Evolutionary conservation across 2,113 vertebrate species (phyloP), one percentile per base, ranked within the genome.

Genomic region (Egretta garzetta): DNA sequence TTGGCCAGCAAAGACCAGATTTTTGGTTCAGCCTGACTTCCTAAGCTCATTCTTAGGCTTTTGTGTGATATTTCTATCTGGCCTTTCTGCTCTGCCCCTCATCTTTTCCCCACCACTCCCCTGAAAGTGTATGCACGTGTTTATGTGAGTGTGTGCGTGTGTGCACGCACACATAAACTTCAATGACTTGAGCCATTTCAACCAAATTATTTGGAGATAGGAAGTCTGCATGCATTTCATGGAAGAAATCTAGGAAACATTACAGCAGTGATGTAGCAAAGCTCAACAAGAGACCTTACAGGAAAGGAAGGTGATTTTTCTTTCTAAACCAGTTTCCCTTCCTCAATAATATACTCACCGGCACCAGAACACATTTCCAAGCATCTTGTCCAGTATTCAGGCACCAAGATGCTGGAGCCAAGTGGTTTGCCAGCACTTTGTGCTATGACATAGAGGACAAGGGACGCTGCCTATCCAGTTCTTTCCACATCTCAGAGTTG

Each of bases 71-170:
- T 43, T 73, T 86, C 33, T 84, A 1, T 23, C 32, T 52, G 12
- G 11, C 53, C 53, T 85, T 85, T 63, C 47, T 88, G 50, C n/a
- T 79, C 79, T 80, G 52, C 18, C 26, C 39, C 15, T 74, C n/a
- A 9, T 63, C 30, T 66, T 24, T 60, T 18, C 35, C 22, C 35
- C n/a, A 77, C 19, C 26, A 8, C 35, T 86, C 52, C 70, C 75
- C 30, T 3, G 35, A 49, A 72, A 45, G 13, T 4, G 4, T 70
- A 6, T 14, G 4, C 19, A 33, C 23, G 4, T 63, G 32, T 27
- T 1, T 58, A 3, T 35, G 3, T 43, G 41, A 43, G 41, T 59
- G 0, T 47, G 0, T 50, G 3, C 18, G 7, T 33, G 19, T 17
- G 7, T 20, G 35, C 10, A 12, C 4, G 10, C 21, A 33, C 35